These are phyloP conservation scores for Chlorops oryzae DNA, from an alignment of 1,140 invertebrate genomes.

Conservation along the genomic window DNA sequence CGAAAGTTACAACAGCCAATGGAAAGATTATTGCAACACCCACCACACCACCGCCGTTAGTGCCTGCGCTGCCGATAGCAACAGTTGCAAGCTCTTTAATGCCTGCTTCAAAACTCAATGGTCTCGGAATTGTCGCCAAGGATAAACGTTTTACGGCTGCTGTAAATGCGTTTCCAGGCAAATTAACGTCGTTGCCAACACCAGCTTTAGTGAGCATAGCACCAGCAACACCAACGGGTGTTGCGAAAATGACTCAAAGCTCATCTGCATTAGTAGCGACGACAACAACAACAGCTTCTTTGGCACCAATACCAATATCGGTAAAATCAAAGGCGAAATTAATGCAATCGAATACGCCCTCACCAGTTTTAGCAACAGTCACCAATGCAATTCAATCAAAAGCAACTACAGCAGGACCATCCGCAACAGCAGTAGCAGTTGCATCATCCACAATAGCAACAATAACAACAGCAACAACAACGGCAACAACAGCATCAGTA, in stretches of 20 bases:
- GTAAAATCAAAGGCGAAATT: too few relatives aligned
- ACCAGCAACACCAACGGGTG: not conserved
- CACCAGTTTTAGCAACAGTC: too few relatives aligned
- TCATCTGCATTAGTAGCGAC: slow-evolving; percentile 13
- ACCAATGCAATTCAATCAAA: not conserved
- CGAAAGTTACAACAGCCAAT: slow-evolving; percentile 15
- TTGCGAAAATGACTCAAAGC: not conserved
- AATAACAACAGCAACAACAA: not conserved
- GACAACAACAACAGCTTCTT: slow-evolving; percentile 6
- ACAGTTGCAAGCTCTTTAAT: too few relatives aligned
- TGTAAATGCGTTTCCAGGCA: slow-evolving; percentile 5
- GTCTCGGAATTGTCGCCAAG: slow-evolving; percentile 9
- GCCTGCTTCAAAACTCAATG: slow-evolving; percentile 20
- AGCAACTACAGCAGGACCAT: not conserved
- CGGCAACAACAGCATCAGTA: slow-evolving; percentile 9
- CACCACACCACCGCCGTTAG: slow-evolving; percentile 38
- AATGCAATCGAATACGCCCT: too few relatives aligned
- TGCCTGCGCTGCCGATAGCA: too few relatives aligned
- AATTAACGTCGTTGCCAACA: not conserved
- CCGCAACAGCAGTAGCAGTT: slow-evolving; percentile 11
- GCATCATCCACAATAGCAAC: slow-evolving; percentile 8
- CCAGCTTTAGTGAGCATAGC: slow-evolving; percentile 7
- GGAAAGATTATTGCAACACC: slow-evolving; percentile 35
- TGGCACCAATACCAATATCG: too few relatives aligned
- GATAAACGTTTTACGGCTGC: slow-evolving; percentile 24